Conservation (phyloP, 2,113 vertebrate genomes). For the Microtus montanus region DNA sequence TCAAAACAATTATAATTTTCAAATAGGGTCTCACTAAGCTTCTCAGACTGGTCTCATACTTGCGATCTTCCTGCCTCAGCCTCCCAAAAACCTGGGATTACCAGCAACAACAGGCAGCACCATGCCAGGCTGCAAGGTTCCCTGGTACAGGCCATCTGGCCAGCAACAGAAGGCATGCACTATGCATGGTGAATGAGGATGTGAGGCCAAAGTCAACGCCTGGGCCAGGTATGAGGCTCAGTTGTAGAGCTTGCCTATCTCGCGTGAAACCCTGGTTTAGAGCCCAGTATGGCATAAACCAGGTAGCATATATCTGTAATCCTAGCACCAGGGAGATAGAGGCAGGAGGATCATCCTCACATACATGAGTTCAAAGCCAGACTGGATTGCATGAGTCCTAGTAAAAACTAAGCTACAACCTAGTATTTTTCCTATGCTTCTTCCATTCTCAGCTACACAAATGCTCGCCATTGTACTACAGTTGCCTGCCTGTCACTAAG, state of each 20-base stretch:
- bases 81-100: neutral
- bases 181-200: too few relatives aligned
- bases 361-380: neutral
- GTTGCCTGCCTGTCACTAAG: neutral
- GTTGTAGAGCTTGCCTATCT: neutral
- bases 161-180: neutral
- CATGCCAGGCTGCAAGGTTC: neutral
- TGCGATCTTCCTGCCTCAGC: neutral
- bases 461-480: neutral
- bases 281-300: neutral
- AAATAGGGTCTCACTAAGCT: neutral
- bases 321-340: neutral
- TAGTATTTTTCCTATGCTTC: neutral
- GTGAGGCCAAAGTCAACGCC: neutral
- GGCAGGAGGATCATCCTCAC: neutral
- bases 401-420: neutral
- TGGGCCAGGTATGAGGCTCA: too few relatives aligned
- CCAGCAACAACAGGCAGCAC: neutral
- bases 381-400: too few relatives aligned
- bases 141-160: neutral
- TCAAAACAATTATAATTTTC: neutral
- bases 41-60: neutral
- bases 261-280: neutral
- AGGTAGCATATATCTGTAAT: neutral
- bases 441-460: neutral